Base-by-base conservation (phyloP, 1,140 invertebrate species). In the Brachionus paranguensis region DNA sequence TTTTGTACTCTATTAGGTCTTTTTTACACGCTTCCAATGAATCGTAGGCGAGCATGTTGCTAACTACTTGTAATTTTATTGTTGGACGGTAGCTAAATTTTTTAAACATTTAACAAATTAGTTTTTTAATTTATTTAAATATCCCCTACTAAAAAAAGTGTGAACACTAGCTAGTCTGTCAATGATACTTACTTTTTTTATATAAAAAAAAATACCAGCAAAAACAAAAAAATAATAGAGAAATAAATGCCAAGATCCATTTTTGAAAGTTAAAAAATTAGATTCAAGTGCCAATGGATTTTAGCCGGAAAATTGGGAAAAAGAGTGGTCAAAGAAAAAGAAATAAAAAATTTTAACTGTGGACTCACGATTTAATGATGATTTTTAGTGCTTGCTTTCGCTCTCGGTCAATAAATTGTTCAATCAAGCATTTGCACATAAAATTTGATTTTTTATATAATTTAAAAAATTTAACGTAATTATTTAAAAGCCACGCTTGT, bases 401-500 rank as follows among this genome's bases (percentile, higher is more conserved):
- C 33, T 81, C 78, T 20, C 78, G 50, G 60, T 81, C 78, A 43
- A 81, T 81, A 68, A 81, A 81, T 47, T 45, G 53, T 27, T 81
- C 78, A 37, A 81, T 81, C 17, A 81, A 45, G 24, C 78, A 64
- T 64, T 68, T 60, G 64, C 53, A 64, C 78, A 81, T 14, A n/a
- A 45, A 68, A 68, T 81, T 81, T 41, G 78, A 81, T 81, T 81
- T 60, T 64, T 60, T 81, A 68, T 81, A 81, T n/a, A 81, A 41
- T 81, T 81, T 60, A 81, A 81, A 81, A 47, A 81, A 81, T 64
- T 81, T 81, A 64, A 68, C 37, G 43, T 81, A 81, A 64, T 81
- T 81, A 64, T 81, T 81, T 64, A 81, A 41, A 64, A 29, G 24
- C 78, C 78, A 81, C 20, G 78, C 78, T 60, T 60, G 64, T 64